A percentile compares a stretch with the other conserved stretches of the same genome.
phyloP scores from a whole-genome alignment of 2,797 vertebrate species.

The Staurois parvus region DNA sequence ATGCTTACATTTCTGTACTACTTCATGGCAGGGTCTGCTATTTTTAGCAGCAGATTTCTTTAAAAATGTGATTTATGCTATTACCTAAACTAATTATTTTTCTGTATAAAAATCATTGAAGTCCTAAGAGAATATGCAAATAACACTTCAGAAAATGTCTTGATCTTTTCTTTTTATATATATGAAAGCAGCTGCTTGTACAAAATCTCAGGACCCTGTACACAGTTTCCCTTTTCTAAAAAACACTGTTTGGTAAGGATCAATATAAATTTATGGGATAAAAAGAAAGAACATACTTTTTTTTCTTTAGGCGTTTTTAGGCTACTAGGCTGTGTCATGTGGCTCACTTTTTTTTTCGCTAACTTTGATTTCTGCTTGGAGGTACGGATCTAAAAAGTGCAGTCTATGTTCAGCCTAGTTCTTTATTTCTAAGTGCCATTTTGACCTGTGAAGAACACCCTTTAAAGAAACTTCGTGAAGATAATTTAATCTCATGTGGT shows the following conservation, averaged over 20 bases:
- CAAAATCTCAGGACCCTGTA: neutral
- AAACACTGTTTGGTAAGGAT: neutral
- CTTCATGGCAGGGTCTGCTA: neutral
- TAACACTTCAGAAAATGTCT: neutral
- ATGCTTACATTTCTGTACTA: neutral
- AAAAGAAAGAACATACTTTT: neutral
- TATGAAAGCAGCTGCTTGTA: neutral
- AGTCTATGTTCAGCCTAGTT: conserved; percentile 30
- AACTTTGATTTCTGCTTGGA: conserved; percentile 14
- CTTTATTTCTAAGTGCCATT: conserved; percentile 29
- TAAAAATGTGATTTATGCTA: neutral
- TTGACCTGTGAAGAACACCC: conserved; percentile 28
- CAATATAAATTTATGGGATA: neutral
- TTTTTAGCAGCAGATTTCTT: neutral
- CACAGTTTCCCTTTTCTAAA: neutral
- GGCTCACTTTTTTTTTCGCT: neutral
- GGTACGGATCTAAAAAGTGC: conserved; percentile 40
- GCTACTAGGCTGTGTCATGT: neutral
- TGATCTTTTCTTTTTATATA: neutral
- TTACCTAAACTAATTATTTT: neutral
- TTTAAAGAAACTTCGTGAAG: conserved; percentile 29
- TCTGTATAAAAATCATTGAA: neutral
- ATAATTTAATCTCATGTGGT: conserved; percentile 42
- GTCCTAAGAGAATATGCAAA: neutral
- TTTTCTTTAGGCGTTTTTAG: neutral